Evolutionary conservation across 2,797 vertebrate genomes (phyloP), one percentile per base, ranked within the genome.

Genomic region (Pachyuromys duprasi): DNA sequence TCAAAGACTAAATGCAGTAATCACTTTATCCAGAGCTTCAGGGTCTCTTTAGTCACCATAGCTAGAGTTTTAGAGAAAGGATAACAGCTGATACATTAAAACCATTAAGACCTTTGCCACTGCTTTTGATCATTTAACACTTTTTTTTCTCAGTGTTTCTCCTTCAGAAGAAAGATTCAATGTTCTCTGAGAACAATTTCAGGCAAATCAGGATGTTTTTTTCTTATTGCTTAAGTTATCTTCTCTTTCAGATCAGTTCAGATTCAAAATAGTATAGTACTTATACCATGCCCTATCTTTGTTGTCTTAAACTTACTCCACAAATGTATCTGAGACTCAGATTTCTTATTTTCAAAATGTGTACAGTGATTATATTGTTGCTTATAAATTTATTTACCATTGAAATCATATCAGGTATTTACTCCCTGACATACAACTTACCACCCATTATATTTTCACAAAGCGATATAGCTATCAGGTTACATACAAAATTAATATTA

Each of bases 231-330:
- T 96, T 67, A 0, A 0, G 1, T 1, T 28, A 8, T 31, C 15
- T 65, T 96, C 75, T 82, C 22, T 95, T 94, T 82, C 55, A 75
- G 17, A 83, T 78, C 57, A 82, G 60, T 74, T 81, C 80, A 90
- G 33, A 84, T 65, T 14, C 0, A 94, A 86, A 89, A 55, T 33
- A 65, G 0, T 60, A 1, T n/a, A 74, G 4, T 91, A 79, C 14
- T 83, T 45, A 67, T 24, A 74, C 1, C 2, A 63, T 24, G 82
- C 91, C 13, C 28, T 90, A 90, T 28, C 18, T 79, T 3, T 86
- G 49, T 53, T 28, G 28, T 15, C 53, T 91, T 28, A 63, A 18
- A 9, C 13, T 70, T 84, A 49, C 90, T 36, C 53, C 24, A 18
- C 39, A 55, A 75, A 87, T 90, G 31, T 39, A n/a, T 60, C 60